phyloP scores from a whole-genome alignment of 1,140 invertebrate genomes.

The Neuroterus valhalla region DNA sequence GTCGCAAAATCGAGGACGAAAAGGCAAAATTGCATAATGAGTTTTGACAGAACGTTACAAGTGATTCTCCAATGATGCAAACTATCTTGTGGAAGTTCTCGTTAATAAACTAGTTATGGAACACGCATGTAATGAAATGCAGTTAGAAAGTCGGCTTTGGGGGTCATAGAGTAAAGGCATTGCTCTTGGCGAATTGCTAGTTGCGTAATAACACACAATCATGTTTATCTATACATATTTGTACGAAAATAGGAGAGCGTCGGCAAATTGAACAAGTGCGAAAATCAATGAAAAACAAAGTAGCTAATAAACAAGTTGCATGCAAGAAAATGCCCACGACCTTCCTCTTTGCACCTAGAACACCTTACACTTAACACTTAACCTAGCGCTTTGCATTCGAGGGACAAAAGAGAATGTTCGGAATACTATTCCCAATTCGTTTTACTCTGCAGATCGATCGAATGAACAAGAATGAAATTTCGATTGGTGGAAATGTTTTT shows the following conservation, averaged over 20 bases:
- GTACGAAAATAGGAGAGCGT: conserved; percentile 23
- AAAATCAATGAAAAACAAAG: conserved; percentile 38
- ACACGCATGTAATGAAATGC: conserved; percentile 50
- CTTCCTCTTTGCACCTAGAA: conserved; percentile 33
- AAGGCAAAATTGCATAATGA: conserved; percentile 9
- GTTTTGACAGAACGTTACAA: background rate
- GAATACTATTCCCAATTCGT: too few relatives aligned
- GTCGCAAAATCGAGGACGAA: background rate
- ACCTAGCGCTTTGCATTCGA: too few relatives aligned
- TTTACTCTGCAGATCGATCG: background rate
- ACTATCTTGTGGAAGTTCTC: conserved; percentile 38
- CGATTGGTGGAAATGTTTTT: background rate
- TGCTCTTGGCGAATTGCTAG: conserved; percentile 45
- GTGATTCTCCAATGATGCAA: conserved; percentile 22
- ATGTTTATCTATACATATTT: background rate
- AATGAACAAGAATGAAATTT: background rate
- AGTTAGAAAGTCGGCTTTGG: conserved; percentile 62
- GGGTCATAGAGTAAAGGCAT: conserved; percentile 63
- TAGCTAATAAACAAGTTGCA: conserved; percentile 9
- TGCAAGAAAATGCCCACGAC: conserved; percentile 39
- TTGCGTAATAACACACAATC: conserved; percentile 39
- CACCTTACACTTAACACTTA: too few relatives aligned
- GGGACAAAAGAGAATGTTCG: too few relatives aligned
- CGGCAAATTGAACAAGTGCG: conserved; percentile 38
- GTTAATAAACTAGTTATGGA: conserved; percentile 36